These are phyloP conservation scores for Sparidentex hasta DNA, from an alignment of 2,797 vertebrate genomes.

Conservation along the genomic window DNA sequence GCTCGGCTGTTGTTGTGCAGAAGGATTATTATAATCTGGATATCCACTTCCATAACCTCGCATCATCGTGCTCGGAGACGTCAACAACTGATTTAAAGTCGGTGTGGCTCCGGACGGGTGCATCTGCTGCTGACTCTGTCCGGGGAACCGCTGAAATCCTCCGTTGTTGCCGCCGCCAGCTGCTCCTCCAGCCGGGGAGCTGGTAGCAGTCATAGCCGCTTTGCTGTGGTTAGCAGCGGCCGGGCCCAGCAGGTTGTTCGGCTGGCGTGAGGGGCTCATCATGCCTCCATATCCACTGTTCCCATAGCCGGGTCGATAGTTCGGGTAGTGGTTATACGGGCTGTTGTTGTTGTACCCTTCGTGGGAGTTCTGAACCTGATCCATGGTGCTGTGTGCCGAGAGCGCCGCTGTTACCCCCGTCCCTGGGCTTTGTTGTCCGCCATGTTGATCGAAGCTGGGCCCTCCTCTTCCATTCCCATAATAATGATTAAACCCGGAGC, in stretches of 20 bases:
- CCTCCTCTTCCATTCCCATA: conserved; percentile 92
- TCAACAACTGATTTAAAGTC: conserved; percentile 93
- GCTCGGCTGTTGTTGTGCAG: conserved; percentile 78
- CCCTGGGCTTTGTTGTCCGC: conserved; percentile 98
- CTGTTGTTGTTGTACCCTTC: conserved; percentile 90
- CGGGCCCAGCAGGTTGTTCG: conserved; percentile 83
- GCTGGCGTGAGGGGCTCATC: conserved; percentile 90
- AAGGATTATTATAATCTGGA: conserved; percentile 88
- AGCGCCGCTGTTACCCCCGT: conserved; percentile 88
- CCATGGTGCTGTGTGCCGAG: conserved; percentile 87
- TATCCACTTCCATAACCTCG: conserved; percentile 90
- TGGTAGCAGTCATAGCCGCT: conserved; percentile 82
- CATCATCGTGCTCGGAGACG: conserved; percentile 94
- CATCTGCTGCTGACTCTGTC: conserved; percentile 82
- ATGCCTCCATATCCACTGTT: conserved; percentile 87
- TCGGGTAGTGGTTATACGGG: conserved; percentile 92
- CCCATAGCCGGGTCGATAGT: conserved; percentile 89
- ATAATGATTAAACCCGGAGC: conserved; percentile 91
- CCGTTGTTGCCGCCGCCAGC: conserved; percentile 57
- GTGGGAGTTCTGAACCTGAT: conserved; percentile 93
- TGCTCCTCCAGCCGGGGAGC: conserved; percentile 75
- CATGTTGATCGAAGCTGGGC: conserved; percentile 98
- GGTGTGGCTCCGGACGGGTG: conserved; percentile 94
- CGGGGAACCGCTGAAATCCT: conserved; percentile 89
- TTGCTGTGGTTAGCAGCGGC: conserved; percentile 84